These are phyloP conservation scores for Aurelia aurita DNA, from an alignment of 30 jellyfish, hydroid and myxozoan species.

Conservation along the genomic window DNA sequence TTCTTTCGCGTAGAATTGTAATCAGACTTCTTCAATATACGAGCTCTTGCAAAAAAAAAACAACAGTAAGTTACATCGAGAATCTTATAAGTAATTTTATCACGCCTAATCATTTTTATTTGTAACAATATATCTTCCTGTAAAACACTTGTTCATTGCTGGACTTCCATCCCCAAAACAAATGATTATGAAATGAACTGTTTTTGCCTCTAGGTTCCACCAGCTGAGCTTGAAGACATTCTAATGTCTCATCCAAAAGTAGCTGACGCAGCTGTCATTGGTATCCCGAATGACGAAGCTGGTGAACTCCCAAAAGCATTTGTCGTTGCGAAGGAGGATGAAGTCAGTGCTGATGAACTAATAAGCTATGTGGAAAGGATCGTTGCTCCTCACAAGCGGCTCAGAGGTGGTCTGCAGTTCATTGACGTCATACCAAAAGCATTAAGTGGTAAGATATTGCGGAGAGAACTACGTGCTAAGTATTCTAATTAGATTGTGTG, in stretches of 20 bases:
- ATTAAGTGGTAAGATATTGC: conserved; percentile 83
- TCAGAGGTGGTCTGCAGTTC: conserved; percentile 92
- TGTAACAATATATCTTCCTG: too few relatives aligned
- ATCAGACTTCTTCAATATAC: too few relatives aligned
- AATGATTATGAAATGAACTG: too few relatives aligned
- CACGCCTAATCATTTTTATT: too few relatives aligned
- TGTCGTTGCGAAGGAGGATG: conserved; percentile 49
- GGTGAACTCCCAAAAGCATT: conserved; percentile 94
- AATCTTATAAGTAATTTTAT: too few relatives aligned
- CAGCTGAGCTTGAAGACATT: conserved; percentile 93
- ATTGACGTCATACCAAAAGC: conserved; percentile 82
- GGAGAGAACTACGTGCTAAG: conserved; percentile 74
- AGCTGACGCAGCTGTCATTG: conserved; percentile 89
- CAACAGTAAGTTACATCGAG: too few relatives aligned
- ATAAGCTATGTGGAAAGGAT: conserved; percentile 50
- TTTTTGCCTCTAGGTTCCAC: conserved; percentile 73
- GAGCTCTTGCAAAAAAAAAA: too few relatives aligned
- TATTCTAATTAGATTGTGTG: not conserved
- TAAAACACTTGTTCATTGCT: too few relatives aligned
- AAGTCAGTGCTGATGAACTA: conserved; percentile 66
- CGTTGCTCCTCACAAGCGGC: conserved; percentile 74
- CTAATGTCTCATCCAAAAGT: conserved; percentile 77
- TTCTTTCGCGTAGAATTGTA: too few relatives aligned
- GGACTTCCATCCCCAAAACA: too few relatives aligned
- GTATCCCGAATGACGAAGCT: conserved; percentile 82